Base-by-base conservation (phyloP, 2,888 invertebrate species). In the Andrena marginata region DNA sequence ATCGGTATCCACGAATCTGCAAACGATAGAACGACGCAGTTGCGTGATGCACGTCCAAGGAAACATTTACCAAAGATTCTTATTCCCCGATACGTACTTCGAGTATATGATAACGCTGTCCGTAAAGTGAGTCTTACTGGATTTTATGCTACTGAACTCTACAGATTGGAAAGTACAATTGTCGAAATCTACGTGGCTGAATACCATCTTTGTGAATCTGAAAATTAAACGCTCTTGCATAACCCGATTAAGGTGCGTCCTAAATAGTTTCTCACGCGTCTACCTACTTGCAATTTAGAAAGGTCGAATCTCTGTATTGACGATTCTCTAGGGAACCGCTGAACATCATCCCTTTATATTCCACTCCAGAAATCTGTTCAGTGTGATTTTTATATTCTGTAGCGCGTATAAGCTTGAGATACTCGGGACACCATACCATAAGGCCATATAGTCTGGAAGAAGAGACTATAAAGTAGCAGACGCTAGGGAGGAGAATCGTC, bases 1-100 rank as follows among this genome's bases (percentile, higher is more conserved):
- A 93, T 97, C 97, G 20, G 97, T 97, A 94, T 97, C 97, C 87
- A 97, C 95, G 91, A 97, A 96, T 87, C 96, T 96, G 92, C 33
- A 72, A 85, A 78, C 6, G 78, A 62, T 35, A 64, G 1, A 13
- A 42, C 13, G 16, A 23, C 10, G 8, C 6, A 42, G 23, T 8
- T 67, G 13, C n/a, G 69, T 54, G 33, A 73, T n/a, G 69, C 26
- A 92, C 23, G 2, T 48, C n/a, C 2, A 89, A 75, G 77, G 60
- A 79, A 59, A 56, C 8, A 20, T 42, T 59, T 48, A 3, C 10
- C 8, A 31, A 7, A 63, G n/a, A 51, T 29, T 59, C 10, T 2
- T 13, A 29, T 29, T 59, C 4, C 4, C 16, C 13, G 5, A 65
- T 71, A 90, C 93, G 93, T 90, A 96, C 96, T 96, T 96, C 89